phyloP scores from a whole-genome alignment of 1,140 invertebrate genomes.

The Drosophila nannoptera region DNA sequence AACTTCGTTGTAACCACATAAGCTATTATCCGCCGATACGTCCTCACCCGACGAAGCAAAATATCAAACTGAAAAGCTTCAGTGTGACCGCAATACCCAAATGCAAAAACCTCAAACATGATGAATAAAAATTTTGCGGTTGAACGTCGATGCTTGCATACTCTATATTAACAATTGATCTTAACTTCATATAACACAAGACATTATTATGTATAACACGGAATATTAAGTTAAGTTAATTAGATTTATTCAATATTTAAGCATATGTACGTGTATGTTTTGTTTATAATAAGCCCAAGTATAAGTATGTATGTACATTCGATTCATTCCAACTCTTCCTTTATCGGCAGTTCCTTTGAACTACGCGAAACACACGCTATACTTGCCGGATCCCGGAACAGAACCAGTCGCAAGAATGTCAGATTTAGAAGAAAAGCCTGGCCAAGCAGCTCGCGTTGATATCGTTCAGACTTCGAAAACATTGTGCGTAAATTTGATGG shows the following conservation, averaged over 20 bases:
- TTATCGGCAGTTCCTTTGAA: slow-evolving; percentile 29
- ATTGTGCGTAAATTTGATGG: slow-evolving; percentile 39
- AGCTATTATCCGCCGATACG: not conserved
- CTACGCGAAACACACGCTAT: slow-evolving; percentile 47
- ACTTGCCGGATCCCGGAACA: slow-evolving; percentile 56
- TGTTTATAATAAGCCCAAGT: not conserved
- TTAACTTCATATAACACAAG: too few relatives aligned
- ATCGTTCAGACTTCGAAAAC: slow-evolving; percentile 53
- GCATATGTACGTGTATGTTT: not conserved
- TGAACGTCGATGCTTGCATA: slow-evolving; percentile 5
- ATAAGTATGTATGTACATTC: not conserved
- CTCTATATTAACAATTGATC: not conserved
- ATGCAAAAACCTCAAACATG: slow-evolving; percentile 16
- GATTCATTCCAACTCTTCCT: slow-evolving; percentile 7
- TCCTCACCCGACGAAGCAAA: not conserved
- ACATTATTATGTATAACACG: too few relatives aligned
- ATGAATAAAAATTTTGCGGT: too few relatives aligned
- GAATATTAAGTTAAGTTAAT: too few relatives aligned
- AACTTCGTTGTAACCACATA: not conserved
- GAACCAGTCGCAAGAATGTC: slow-evolving; percentile 66
- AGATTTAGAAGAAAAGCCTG: slow-evolving; percentile 69
- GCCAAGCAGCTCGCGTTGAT: slow-evolving; percentile 67
- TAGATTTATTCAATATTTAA: not conserved
- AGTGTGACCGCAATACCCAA: slow-evolving; percentile 27
- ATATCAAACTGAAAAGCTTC: slow-evolving; percentile 30